These are phyloP conservation scores for Silvanus unidentatus DNA, from an alignment of 2,888 invertebrate species.

Conservation along the genomic window DNA sequence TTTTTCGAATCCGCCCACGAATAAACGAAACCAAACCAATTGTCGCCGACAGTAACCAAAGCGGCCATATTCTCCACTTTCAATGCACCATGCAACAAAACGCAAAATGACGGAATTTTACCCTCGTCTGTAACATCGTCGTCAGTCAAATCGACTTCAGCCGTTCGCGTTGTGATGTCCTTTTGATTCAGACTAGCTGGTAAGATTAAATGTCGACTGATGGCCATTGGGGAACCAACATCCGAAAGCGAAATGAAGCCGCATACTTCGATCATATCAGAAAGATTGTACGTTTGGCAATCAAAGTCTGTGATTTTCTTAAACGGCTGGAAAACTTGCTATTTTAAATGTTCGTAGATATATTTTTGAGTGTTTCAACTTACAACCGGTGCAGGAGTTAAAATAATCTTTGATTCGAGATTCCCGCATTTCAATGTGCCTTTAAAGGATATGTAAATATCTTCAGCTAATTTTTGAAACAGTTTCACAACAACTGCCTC, in stretches of 20 bases:
- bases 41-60: constrained; percentile 68
- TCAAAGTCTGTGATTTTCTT: constrained; percentile 61
- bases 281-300: constrained; percentile 56
- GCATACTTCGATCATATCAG: constrained; percentile 72
- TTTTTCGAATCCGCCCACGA: constrained; percentile 91
- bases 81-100: constrained; percentile 80
- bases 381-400: constrained; percentile 71
- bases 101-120: constrained; percentile 84
- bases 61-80: constrained; percentile 83
- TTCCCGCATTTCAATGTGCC: constrained; percentile 69
- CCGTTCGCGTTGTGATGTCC: constrained; percentile 41
- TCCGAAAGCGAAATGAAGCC: constrained; percentile 86
- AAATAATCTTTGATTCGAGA: constrained; percentile 62
- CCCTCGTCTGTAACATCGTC: constrained; percentile 65
- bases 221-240: constrained; percentile 83
- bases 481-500: constrained; percentile 48
- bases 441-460: constrained; percentile 67
- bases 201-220: constrained; percentile 84
- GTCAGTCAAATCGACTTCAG: constrained; percentile 37
- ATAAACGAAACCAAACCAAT: constrained; percentile 93
- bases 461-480: constrained; percentile 65
- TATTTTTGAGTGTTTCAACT: constrained; percentile 21
- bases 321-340: constrained; percentile 36
- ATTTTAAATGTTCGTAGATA: background rate
- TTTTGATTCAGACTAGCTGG: constrained; percentile 53